Evolutionary conservation across 2,113 vertebrate genomes (phyloP).

Genomic region (Plotosus lineatus): DNA sequence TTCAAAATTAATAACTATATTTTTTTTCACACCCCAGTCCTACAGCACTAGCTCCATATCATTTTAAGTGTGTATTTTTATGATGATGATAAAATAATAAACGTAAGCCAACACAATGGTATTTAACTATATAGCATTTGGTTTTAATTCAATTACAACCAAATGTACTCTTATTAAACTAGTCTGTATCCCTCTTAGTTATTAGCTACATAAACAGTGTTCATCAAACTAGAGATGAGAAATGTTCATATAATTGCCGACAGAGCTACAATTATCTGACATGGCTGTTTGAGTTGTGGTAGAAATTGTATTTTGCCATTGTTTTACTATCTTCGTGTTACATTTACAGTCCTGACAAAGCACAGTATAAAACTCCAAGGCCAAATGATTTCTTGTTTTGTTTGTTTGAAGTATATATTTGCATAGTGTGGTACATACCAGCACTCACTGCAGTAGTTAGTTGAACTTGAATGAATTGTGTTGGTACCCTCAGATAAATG

Average conservation of each 20-base stretch:
- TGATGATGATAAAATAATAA: too few relatives aligned
- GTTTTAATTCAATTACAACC: neutral
- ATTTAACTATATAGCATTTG: neutral
- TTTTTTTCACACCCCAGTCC: neutral
- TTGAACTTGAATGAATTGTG: neutral
- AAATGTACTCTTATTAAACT: neutral
- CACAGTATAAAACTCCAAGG: too few relatives aligned
- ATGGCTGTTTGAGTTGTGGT: neutral
- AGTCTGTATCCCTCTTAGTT: neutral
- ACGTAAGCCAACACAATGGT: too few relatives aligned
- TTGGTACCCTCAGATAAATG: neutral
- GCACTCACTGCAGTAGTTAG: neutral
- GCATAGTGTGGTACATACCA: neutral
- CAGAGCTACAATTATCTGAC: neutral
- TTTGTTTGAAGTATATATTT: neutral
- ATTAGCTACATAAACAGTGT: neutral
- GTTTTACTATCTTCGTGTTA: neutral
- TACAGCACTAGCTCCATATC: neutral
- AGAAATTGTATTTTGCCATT: neutral
- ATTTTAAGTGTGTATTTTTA: neutral
- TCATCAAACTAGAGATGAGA: neutral
- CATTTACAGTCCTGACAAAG: neutral
- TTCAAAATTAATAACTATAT: conserved; percentile 29
- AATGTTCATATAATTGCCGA: neutral
- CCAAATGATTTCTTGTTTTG: neutral